These are phyloP conservation scores for Chaetodon trifascialis DNA, from an alignment of 2,113 vertebrate genomes.

Conservation along the genomic window DNA sequence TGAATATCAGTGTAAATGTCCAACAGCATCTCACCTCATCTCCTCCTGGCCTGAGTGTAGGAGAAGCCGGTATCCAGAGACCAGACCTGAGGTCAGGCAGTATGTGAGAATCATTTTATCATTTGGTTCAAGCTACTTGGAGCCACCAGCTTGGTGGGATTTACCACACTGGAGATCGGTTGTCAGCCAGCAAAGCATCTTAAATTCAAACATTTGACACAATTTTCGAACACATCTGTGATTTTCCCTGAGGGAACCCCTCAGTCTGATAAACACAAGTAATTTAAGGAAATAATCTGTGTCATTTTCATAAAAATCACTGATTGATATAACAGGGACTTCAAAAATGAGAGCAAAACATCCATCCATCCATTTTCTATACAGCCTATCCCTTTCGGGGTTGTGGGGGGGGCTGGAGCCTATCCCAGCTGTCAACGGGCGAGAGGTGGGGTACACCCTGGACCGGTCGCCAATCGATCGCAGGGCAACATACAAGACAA, in stretches of 20 bases:
- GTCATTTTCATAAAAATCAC: background rate
- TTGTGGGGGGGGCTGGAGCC: too few species aligned
- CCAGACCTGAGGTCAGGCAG: conserved; percentile 37
- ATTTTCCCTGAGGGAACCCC: background rate
- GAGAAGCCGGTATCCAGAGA: conserved; percentile 14
- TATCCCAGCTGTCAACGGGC: too few species aligned
- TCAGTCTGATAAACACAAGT: background rate
- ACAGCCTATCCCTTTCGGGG: too few species aligned
- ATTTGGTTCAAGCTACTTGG: conserved; percentile 12
- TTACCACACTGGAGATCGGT: background rate
- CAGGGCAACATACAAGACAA: too few species aligned
- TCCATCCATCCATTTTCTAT: too few species aligned
- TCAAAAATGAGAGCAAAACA: background rate
- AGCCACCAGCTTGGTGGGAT: background rate
- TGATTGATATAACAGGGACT: background rate
- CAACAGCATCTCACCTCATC: conserved; percentile 73
- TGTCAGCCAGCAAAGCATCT: conserved; percentile 4
- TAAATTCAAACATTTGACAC: background rate
- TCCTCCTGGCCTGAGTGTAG: conserved; percentile 21
- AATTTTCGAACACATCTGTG: background rate
- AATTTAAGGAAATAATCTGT: background rate
- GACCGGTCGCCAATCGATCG: too few species aligned
- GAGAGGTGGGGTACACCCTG: too few species aligned
- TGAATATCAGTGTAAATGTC: conserved; percentile 68
- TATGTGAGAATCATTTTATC: conserved; percentile 28